Percentiles rank a stretch among this genome's conserved stretches.
These are phyloP conservation scores for Trichosurus vulpecula DNA, from an alignment of 2,797 vertebrate genomes.

Conservation along the genomic window DNA sequence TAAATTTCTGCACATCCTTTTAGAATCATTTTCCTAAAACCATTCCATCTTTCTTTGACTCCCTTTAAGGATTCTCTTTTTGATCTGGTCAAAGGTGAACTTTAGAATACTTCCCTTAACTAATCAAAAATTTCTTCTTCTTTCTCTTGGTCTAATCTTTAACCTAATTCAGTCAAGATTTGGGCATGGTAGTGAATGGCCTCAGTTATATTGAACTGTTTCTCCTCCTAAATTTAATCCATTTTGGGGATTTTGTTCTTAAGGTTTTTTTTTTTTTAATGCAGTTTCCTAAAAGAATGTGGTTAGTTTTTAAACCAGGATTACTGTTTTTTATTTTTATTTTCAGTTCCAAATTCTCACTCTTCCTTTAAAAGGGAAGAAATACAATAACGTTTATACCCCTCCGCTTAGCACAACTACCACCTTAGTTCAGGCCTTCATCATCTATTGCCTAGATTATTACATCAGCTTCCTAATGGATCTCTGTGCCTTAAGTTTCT, in stretches of 20 bases:
- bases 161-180: no score
- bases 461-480: background rate
- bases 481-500: background rate
- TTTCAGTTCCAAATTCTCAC: background rate
- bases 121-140: background rate
- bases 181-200: no score
- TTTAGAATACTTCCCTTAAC: background rate
- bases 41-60: background rate
- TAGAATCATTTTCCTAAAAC: background rate
- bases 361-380: background rate
- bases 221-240: no score
- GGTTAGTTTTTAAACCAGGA: background rate
- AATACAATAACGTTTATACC: background rate
- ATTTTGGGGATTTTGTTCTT: no score
- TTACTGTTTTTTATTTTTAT: background rate
- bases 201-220: no score
- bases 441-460: background rate
- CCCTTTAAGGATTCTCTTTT: background rate
- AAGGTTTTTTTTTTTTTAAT: no score
- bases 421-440: background rate
- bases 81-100: background rate
- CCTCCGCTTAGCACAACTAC: background rate
- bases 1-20: background rate
- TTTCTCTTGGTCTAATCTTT: no score
- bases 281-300: background rate